Evolutionary conservation across 2,113 vertebrate species (phyloP).

Genomic region (Engystomops pustulosus): DNA sequence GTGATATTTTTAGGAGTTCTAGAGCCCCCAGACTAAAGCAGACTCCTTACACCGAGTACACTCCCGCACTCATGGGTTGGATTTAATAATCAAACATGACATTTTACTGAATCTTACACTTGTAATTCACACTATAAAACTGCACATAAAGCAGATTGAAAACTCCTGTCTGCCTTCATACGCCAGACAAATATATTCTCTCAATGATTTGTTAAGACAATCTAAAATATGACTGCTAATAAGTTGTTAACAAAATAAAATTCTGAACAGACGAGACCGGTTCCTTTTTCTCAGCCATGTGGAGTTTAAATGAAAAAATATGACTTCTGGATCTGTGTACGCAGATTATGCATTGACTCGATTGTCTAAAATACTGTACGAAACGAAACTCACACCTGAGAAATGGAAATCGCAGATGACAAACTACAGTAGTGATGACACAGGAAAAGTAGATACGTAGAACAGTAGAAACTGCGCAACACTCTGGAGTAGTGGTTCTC

Average conservation of each 20-base stretch:
- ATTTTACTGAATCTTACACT: constrained; percentile 44
- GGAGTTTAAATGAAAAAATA: constrained; percentile 50
- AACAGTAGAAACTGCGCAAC: too few relatives aligned
- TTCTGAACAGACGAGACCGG: constrained; percentile 12
- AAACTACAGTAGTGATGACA: too few relatives aligned
- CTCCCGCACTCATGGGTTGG: not conserved
- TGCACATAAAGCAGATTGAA: constrained; percentile 39
- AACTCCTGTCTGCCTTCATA: constrained; percentile 46
- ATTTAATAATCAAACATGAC: constrained; percentile 28
- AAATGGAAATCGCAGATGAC: too few relatives aligned
- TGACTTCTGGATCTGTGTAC: not conserved
- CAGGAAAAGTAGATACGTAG: too few relatives aligned
- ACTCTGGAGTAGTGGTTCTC: too few relatives aligned
- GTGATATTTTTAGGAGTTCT: not conserved
- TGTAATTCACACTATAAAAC: constrained; percentile 46
- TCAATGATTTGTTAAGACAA: constrained; percentile 47
- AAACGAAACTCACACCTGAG: not conserved
- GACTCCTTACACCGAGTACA: not conserved
- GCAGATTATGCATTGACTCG: not conserved
- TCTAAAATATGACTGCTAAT: constrained; percentile 53
- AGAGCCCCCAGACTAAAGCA: not conserved
- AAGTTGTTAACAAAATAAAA: constrained; percentile 45
- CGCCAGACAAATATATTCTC: constrained; percentile 37
- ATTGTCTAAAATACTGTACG: not conserved
- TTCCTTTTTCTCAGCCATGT: constrained; percentile 33